These are phyloP conservation scores for Paramisgurnus dabryanus DNA, from an alignment of 2,113 vertebrate genomes.

Conservation along the genomic window DNA sequence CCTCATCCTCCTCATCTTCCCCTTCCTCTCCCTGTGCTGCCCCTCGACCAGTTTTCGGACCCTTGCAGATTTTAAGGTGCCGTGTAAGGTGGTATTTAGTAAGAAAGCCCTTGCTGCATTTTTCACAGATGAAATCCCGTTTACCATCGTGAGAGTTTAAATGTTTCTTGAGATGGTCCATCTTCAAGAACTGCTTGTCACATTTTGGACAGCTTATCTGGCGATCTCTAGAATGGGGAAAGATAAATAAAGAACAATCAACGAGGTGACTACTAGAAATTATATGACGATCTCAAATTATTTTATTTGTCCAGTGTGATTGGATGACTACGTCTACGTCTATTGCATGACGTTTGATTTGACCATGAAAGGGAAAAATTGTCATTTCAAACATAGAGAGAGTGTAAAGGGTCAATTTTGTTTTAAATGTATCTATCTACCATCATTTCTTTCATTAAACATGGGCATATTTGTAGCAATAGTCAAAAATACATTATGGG, in stretches of 20 bases:
- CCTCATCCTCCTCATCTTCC: constrained; percentile 78
- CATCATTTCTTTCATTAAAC: neutral
- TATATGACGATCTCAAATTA: no score
- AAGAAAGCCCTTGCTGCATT: constrained; percentile 95
- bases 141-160: constrained; percentile 97
- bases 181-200: constrained; percentile 92
- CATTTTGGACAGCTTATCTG: constrained; percentile 96
- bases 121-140: constrained; percentile 95
- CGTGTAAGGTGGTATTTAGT: constrained; percentile 98
- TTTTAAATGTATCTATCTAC: neutral
- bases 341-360: no score
- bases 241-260: neutral
- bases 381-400: no score
- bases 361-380: no score
- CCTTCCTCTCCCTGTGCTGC: constrained; percentile 79
- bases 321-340: no score
- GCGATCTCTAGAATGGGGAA: constrained; percentile 78
- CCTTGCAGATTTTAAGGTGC: constrained; percentile 97
- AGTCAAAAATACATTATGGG: no score
- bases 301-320: no score
- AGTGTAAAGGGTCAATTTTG: neutral
- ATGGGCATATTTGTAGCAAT: no score
- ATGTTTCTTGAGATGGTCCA: constrained; percentile 96
- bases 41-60: constrained; percentile 75
- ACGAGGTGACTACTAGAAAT: no score